phyloP scores from a whole-genome alignment of 1,140 invertebrate species.

The Drosophila lini region DNA sequence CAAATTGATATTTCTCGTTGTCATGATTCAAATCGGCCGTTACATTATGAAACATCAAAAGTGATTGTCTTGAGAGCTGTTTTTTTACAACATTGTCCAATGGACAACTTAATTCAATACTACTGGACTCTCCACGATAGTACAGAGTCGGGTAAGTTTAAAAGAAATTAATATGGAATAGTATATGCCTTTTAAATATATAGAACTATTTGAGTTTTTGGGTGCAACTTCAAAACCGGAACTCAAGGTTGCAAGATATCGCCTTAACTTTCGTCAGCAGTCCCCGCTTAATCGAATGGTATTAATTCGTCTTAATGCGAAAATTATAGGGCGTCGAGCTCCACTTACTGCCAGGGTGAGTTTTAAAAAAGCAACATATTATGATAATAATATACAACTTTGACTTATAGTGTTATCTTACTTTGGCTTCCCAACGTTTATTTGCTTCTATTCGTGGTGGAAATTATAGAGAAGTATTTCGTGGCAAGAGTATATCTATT shows the following conservation, averaged over 20 bases:
- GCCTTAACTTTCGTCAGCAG: conserved; percentile 30
- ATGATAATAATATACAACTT: neutral
- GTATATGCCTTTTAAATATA: neutral
- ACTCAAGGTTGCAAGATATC: conserved; percentile 34
- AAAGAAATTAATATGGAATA: too few relatives aligned
- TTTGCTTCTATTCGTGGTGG: conserved; percentile 44
- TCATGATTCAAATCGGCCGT: conserved; percentile 25
- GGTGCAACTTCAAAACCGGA: conserved; percentile 44
- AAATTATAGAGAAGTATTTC: conserved; percentile 36
- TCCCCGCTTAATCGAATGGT: conserved; percentile 39
- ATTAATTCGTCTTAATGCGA: conserved; percentile 39
- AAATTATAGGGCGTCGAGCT: conserved; percentile 34
- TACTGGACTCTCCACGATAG: conserved; percentile 56
- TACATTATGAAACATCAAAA: conserved; percentile 47
- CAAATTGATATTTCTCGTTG: conserved; percentile 31
- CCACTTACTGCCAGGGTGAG: conserved; percentile 48
- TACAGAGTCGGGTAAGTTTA: conserved; percentile 39
- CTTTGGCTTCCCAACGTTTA: conserved; percentile 44
- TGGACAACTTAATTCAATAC: conserved; percentile 48
- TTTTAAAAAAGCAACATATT: neutral
- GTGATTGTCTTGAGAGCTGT: conserved; percentile 31
- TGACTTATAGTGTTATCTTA: conserved; percentile 36
- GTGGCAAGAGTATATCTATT: conserved; percentile 12
- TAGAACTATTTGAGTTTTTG: conserved; percentile 41
- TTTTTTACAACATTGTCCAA: conserved; percentile 36